Evolutionary conservation across 2,113 vertebrate species (phyloP).

Genomic region (Protobothrops mucrosquamatus): DNA sequence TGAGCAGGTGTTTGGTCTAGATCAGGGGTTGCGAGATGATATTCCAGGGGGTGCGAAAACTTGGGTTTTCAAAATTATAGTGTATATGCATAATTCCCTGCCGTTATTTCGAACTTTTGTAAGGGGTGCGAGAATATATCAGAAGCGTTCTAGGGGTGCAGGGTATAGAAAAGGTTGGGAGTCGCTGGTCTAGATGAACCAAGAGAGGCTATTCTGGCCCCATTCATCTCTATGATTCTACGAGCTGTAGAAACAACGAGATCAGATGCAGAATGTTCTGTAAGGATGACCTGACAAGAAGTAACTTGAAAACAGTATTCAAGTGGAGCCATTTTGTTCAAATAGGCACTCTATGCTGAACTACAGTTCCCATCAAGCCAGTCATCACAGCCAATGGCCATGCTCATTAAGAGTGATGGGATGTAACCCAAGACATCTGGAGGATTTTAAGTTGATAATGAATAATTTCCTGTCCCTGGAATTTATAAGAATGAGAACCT

Average conservation of each 20-base stretch:
- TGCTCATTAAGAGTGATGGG: neutral
- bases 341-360: neutral
- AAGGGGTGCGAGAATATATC: too few relatives aligned
- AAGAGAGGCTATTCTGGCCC: neutral
- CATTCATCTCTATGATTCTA: neutral
- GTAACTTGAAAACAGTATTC: neutral
- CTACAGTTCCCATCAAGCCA: neutral
- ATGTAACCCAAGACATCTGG: neutral
- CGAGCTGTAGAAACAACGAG: neutral
- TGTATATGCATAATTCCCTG: too few relatives aligned
- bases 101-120: too few relatives aligned
- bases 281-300: neutral
- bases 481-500: neutral
- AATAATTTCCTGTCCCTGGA: neutral
- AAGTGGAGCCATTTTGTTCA: neutral
- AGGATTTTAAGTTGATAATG: neutral
- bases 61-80: too few relatives aligned
- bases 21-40: neutral
- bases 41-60: too few relatives aligned
- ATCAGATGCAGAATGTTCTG: neutral
- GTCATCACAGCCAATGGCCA: neutral
- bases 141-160: too few relatives aligned
- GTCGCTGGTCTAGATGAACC: neutral
- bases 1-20: neutral
- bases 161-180: neutral